phyloP scores from a whole-genome alignment of 2,888 invertebrate species.

The Agonopterix heracliana region DNA sequence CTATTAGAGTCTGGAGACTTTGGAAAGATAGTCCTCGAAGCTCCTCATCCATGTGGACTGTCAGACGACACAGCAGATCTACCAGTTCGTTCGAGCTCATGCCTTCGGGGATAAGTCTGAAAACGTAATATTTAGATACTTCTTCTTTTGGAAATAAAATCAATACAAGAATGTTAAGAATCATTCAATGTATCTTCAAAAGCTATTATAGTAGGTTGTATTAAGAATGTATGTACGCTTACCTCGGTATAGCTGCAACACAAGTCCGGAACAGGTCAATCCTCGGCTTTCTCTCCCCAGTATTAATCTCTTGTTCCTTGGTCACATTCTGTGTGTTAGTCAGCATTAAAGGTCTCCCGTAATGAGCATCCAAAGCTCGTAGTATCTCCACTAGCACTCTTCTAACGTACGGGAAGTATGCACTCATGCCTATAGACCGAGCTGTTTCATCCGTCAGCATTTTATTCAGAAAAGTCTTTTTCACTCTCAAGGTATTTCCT shows the following conservation, averaged over 20 bases:
- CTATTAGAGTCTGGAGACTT: slow-evolving; percentile 94
- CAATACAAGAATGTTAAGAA: background rate
- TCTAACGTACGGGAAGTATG: slow-evolving; percentile 96
- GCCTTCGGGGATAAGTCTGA: slow-evolving; percentile 95
- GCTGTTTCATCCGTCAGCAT: slow-evolving; percentile 98
- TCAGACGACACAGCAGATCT: slow-evolving; percentile 93
- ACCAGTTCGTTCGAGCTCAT: slow-evolving; percentile 96
- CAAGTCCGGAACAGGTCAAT: slow-evolving; percentile 99
- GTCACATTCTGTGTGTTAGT: slow-evolving; percentile 97
- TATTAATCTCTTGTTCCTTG: slow-evolving; percentile 94
- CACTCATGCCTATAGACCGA: slow-evolving; percentile 96
- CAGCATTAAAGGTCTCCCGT: slow-evolving; percentile 97
- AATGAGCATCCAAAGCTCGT: slow-evolving; percentile 94
- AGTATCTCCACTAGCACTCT: slow-evolving; percentile 97
- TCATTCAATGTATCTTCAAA: background rate
- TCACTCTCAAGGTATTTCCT: slow-evolving; percentile 94
- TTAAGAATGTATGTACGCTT: slow-evolving; percentile 5
- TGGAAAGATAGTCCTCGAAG: slow-evolving; percentile 94
- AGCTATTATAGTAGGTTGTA: background rate
- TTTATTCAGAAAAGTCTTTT: slow-evolving; percentile 97
- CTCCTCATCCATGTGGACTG: slow-evolving; percentile 99
- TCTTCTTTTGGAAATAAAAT: background rate
- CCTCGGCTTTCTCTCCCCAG: slow-evolving; percentile 97
- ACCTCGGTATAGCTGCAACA: slow-evolving; percentile 95
- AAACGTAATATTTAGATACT: background rate